Percentiles rank a stretch among this genome's conserved stretches.
Evolutionary conservation across 1,140 invertebrate species (phyloP).

Genomic region (Drosophila biarmipes): DNA sequence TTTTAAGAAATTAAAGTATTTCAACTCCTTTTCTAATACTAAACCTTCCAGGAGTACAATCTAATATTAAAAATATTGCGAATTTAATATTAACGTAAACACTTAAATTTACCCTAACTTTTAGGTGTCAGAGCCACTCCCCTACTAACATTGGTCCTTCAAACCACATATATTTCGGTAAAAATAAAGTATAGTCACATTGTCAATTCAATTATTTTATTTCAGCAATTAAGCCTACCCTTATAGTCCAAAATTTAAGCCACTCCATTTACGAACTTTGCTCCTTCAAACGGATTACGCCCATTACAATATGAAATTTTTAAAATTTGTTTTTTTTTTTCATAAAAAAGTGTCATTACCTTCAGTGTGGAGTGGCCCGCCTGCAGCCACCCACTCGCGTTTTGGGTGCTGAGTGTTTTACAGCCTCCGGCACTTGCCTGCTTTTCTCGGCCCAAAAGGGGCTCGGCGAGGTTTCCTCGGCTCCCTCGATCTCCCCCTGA

Average conservation of each 20-base stretch:
- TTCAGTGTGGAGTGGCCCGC: constrained; percentile 1
- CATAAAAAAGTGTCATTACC: constrained; percentile 1
- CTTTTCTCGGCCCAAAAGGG: constrained; percentile 41
- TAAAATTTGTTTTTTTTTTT: neutral
- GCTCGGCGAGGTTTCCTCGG: constrained; percentile 17
- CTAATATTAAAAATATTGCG: neutral
- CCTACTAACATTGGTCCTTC: neutral
- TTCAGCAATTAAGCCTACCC: no score
- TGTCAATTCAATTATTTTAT: no score
- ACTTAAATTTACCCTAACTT: no score
- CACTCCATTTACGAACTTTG: neutral
- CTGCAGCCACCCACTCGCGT: constrained; percentile 55
- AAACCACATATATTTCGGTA: neutral
- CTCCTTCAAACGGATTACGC: neutral
- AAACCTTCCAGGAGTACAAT: neutral
- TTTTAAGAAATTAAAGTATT: neutral
- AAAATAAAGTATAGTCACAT: no score
- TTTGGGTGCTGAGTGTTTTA: constrained; percentile 73
- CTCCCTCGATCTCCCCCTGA: neutral
- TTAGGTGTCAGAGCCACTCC: neutral
- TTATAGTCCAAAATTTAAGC: no score
- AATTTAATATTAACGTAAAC: no score
- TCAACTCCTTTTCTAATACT: neutral
- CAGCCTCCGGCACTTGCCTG: constrained; percentile 74
- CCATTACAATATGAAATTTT: neutral